These are phyloP conservation scores for Ophioninae sp. DNA, from an alignment of 2,888 invertebrate genomes.

Conservation along the genomic window DNA sequence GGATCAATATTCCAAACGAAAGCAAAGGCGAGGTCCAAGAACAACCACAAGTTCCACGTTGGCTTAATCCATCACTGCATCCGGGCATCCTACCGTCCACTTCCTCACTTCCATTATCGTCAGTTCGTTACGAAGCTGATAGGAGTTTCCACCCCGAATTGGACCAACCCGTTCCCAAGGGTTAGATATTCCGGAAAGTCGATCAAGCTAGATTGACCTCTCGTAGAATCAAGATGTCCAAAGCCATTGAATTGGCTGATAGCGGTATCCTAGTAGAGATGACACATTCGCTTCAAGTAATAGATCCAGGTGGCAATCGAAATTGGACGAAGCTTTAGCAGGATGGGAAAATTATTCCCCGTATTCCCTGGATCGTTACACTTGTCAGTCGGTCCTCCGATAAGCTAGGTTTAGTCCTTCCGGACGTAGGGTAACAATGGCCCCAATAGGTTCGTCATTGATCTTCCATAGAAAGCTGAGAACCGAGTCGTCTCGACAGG, in stretches of 20 bases:
- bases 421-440: neutral
- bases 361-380: neutral
- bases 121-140: neutral
- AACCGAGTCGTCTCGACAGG: constrained; percentile 8
- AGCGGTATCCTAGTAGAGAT: neutral
- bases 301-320: neutral
- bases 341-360: neutral
- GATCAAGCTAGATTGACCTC: neutral
- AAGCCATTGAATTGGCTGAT: constrained; percentile 1
- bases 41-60: too few species aligned
- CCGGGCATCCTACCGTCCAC: too few species aligned
- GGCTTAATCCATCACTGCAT: too few species aligned
- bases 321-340: neutral
- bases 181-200: neutral
- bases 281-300: neutral
- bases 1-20: too few species aligned
- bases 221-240: neutral
- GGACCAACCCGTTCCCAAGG: too few species aligned
- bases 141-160: neutral
- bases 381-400: neutral
- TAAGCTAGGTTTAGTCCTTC: neutral
- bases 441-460: constrained; percentile 8
- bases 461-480: constrained; percentile 25
- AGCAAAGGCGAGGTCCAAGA: too few species aligned
- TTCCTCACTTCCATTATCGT: too few species aligned